phyloP scores from a whole-genome alignment of 2,113 vertebrate species.

The Caranx melampygus region DNA sequence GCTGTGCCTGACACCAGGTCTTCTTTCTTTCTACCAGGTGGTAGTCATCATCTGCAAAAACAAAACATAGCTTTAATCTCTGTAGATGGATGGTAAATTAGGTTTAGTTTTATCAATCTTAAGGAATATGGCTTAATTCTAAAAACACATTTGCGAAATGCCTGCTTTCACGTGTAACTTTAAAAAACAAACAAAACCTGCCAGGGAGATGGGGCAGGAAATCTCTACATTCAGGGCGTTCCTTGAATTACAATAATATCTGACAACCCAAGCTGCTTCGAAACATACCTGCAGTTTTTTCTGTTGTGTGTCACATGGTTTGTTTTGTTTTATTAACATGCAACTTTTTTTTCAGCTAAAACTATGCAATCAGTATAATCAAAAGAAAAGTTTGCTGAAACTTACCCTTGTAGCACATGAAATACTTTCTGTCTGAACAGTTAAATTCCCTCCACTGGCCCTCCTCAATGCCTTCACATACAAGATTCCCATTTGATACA shows the following conservation, averaged over 20 bases:
- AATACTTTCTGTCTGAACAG: constrained; percentile 14
- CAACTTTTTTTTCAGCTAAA: background rate
- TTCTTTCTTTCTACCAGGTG: fast-evolving
- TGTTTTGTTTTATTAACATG: background rate
- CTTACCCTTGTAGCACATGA: constrained; percentile 75
- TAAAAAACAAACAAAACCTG: too few species aligned
- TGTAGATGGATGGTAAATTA: background rate
- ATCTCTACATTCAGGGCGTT: too few species aligned
- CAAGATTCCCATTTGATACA: fast-evolving
- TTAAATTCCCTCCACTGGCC: fast-evolving
- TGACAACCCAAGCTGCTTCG: background rate
- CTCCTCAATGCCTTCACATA: constrained; percentile 39
- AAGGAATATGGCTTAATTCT: too few species aligned
- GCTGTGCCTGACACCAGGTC: constrained; percentile 68
- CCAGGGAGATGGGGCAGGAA: too few species aligned
- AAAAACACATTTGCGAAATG: too few species aligned
- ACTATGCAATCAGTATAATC: background rate
- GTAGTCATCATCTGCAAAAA: constrained; percentile 14
- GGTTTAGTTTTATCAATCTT: too few species aligned
- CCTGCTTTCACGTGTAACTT: too few species aligned
- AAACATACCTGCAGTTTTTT: background rate
- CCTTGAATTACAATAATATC: too few species aligned
- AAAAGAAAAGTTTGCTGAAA: background rate
- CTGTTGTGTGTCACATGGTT: background rate
- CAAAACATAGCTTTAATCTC: background rate